A percentile compares a stretch with the other conserved stretches of the same genome.
Evolutionary conservation across 2,888 invertebrate species (phyloP).

Genomic region (Rhyacophila evoluta): DNA sequence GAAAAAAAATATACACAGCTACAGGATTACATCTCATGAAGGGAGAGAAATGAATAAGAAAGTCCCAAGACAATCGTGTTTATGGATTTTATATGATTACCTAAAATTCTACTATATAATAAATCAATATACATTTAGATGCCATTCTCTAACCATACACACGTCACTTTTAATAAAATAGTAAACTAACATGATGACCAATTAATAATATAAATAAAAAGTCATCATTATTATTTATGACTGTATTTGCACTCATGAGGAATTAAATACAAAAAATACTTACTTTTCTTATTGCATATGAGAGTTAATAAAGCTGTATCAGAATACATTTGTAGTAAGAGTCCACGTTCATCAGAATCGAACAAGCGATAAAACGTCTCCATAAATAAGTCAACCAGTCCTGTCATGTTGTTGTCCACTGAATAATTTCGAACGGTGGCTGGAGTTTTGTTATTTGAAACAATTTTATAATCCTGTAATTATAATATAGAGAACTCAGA

Average conservation of each 20-base stretch:
- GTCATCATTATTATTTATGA: too few relatives aligned
- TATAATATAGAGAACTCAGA: conserved; percentile 8
- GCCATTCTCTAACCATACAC: too few relatives aligned
- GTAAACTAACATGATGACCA: too few relatives aligned
- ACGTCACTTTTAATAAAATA: too few relatives aligned
- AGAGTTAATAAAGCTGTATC: conserved; percentile 74
- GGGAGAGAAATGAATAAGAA: too few relatives aligned
- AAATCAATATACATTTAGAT: too few relatives aligned
- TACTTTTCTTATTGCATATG: conserved; percentile 59
- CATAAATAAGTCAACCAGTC: conserved; percentile 73
- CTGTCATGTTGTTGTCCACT: conserved; percentile 62
- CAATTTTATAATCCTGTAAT: conserved; percentile 69
- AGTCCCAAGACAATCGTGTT: too few relatives aligned
- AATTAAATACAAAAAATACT: not conserved
- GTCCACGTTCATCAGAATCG: conserved; percentile 71
- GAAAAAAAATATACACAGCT: too few relatives aligned
- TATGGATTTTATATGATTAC: too few relatives aligned
- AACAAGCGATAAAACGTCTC: conserved; percentile 76
- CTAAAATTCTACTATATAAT: too few relatives aligned
- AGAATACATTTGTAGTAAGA: conserved; percentile 73
- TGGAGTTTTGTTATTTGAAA: conserved; percentile 56
- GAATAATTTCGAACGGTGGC: conserved; percentile 65
- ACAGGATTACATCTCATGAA: too few relatives aligned
- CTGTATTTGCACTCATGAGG: not conserved
- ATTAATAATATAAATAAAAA: too few relatives aligned